Percentiles rank a stretch among this genome's conserved stretches.
Conservation (phyloP, 37 sponge, comb jelly and placozoan genomes). For the Halisarca cf. caerulea region DNA sequence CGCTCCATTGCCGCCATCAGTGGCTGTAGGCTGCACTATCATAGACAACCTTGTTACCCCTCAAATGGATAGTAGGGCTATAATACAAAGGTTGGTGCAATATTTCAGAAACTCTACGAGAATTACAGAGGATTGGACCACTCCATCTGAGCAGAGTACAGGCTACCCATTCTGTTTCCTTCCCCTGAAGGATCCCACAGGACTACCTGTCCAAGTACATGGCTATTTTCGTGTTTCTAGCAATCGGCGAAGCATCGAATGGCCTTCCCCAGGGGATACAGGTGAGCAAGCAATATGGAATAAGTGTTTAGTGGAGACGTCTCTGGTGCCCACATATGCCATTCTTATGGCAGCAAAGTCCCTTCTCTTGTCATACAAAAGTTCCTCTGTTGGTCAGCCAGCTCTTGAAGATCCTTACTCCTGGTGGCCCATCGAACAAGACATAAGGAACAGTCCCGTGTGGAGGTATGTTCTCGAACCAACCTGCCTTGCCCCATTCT, state of each 20-base stretch:
- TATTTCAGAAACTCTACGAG: neutral
- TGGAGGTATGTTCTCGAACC: conserved; percentile 42
- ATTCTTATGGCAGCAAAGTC: conserved; percentile 43
- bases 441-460: conserved; percentile 14
- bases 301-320: conserved; percentile 31
- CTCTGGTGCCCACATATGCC: conserved; percentile 51
- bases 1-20: conserved; percentile 31
- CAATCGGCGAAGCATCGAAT: conserved; percentile 76
- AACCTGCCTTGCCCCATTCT: neutral
- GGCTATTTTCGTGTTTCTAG: conserved; percentile 80
- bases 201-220: conserved; percentile 72
- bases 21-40: too few species aligned
- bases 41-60: neutral
- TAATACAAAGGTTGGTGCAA: neutral
- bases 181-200: conserved; percentile 57
- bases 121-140: neutral
- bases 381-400: neutral
- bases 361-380: conserved; percentile 23
- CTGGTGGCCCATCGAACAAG: conserved; percentile 48
- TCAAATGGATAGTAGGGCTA: neutral
- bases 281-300: conserved; percentile 79
- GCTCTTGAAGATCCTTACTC: conserved; percentile 49
- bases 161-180: conserved; percentile 85
- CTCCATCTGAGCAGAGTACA: neutral
- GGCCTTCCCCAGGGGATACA: conserved; percentile 71